Evolutionary conservation across 2,797 vertebrate species (phyloP).

Genomic region (Poecilia wingei): DNA sequence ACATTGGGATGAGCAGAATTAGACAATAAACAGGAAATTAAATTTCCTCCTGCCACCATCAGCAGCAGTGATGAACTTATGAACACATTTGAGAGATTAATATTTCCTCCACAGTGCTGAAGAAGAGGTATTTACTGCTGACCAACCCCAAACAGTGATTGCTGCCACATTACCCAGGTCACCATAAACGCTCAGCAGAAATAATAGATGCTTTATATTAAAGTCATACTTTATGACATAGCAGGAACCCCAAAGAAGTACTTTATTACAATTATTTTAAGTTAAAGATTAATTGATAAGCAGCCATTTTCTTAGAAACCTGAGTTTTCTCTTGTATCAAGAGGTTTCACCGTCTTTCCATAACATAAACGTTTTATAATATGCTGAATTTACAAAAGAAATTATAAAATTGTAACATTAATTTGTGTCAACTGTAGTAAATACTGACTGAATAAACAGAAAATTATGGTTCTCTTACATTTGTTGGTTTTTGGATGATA

Average conservation of each 20-base stretch:
- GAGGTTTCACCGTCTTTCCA: too few species aligned
- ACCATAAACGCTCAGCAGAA: constrained; percentile 59
- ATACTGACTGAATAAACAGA: too few species aligned
- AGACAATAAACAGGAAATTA: constrained; percentile 15
- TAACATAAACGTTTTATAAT: too few species aligned
- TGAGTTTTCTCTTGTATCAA: too few species aligned
- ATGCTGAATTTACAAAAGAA: too few species aligned
- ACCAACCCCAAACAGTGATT: constrained; percentile 51
- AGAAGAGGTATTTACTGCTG: constrained; percentile 67
- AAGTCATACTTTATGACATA: constrained; percentile 16
- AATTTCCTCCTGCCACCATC: constrained; percentile 22
- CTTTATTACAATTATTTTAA: constrained; percentile 24
- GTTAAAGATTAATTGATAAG: too few species aligned
- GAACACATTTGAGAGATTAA: constrained; percentile 39
- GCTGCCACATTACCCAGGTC: constrained; percentile 56
- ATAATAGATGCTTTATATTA: constrained; percentile 40
- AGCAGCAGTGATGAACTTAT: constrained; percentile 29
- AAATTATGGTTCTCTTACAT: too few species aligned
- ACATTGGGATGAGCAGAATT: background rate
- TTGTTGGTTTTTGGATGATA: too few species aligned
- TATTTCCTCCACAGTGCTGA: constrained; percentile 59
- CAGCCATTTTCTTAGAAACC: too few species aligned
- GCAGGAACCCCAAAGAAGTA: constrained; percentile 25
- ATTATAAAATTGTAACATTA: too few species aligned
- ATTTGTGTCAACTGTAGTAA: too few species aligned